These are phyloP conservation scores for Deroptyus accipitrinus DNA, from an alignment of 2,113 vertebrate species.

Conservation along the genomic window DNA sequence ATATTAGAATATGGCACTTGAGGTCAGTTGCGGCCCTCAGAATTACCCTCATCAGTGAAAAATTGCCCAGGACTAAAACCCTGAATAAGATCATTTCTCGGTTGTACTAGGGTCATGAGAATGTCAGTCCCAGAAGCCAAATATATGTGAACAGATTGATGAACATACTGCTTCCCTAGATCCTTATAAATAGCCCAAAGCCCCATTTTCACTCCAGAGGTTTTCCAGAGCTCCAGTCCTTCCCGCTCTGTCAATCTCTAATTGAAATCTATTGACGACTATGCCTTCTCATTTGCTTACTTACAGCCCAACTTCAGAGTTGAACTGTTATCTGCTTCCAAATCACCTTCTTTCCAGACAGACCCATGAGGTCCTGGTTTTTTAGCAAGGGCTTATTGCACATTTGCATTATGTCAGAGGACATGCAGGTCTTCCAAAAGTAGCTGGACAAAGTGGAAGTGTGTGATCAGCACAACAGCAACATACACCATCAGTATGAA, in stretches of 20 bases:
- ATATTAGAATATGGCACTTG: neutral
- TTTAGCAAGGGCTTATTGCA: neutral
- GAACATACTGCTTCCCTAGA: neutral
- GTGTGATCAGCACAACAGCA: neutral
- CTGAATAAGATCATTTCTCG: neutral
- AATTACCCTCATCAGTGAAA: neutral
- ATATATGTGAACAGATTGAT: neutral
- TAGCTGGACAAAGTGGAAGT: neutral
- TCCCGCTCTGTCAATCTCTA: neutral
- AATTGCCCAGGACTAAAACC: neutral
- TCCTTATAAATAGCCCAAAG: neutral
- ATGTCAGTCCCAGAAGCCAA: neutral
- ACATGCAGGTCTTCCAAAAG: neutral
- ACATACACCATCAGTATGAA: fast-evolving
- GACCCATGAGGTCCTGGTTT: neutral
- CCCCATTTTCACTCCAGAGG: neutral
- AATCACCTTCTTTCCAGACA: neutral
- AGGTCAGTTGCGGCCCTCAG: neutral
- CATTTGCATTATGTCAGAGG: neutral
- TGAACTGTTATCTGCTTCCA: neutral
- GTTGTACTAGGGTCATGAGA: neutral
- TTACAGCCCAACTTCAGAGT: neutral
- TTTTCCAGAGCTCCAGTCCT: neutral
- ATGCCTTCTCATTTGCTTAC: neutral
- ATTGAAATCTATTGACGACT: neutral